Conservation (phyloP, 2,888 invertebrate genomes). For the Geotrupes spiniger region DNA sequence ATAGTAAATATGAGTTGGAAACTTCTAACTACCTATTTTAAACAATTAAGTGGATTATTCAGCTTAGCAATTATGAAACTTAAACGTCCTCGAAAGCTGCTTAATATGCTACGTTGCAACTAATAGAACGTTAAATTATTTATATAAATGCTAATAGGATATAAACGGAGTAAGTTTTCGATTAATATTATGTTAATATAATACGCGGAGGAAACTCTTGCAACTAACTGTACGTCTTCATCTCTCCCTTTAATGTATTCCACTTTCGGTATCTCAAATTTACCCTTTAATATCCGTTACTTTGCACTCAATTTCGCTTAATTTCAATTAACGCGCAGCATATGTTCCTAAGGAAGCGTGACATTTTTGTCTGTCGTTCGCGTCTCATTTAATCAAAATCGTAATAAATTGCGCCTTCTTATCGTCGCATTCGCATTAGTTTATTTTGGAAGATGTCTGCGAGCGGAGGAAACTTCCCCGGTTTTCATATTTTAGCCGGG, state of each 20-base stretch:
- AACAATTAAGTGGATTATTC: too few relatives aligned
- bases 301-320: constrained; percentile 14
- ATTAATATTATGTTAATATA: constrained; percentile 8
- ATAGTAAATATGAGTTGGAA: too few relatives aligned
- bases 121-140: neutral
- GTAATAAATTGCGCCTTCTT: constrained; percentile 1
- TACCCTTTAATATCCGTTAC: constrained; percentile 17
- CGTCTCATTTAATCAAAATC: neutral
- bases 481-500: constrained; percentile 22
- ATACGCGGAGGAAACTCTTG: constrained; percentile 1
- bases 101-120: too few relatives aligned
- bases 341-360: constrained; percentile 4
- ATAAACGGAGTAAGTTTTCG: constrained; percentile 1
- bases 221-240: constrained; percentile 9
- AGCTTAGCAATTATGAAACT: too few relatives aligned
- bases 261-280: constrained; percentile 18
- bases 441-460: too few relatives aligned
- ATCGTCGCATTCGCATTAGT: neutral
- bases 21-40: too few relatives aligned
- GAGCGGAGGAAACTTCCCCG: constrained; percentile 3
- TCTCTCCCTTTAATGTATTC: constrained; percentile 19
- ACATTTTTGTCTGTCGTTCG: constrained; percentile 1
- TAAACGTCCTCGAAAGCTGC: too few relatives aligned
- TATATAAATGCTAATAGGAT: constrained; percentile 5
- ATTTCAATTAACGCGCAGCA: constrained; percentile 1